phyloP scores from a whole-genome alignment of 2,113 vertebrate species.

The Aix galericulata region DNA sequence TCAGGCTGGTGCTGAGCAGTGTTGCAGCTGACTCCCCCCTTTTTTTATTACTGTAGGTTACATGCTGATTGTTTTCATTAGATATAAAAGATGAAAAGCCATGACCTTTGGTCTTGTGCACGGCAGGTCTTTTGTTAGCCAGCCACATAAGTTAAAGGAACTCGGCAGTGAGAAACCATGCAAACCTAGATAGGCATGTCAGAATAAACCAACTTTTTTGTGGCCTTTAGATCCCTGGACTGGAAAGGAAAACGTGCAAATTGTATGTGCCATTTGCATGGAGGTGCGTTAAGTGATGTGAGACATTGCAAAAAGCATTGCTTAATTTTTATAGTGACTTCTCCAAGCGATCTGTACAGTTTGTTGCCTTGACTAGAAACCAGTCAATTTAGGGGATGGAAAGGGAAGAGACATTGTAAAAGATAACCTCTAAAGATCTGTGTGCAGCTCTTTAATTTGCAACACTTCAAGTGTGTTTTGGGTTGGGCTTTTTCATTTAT shows the following conservation, averaged over 20 bases:
- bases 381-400: rapidly evolving
- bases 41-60: background rate
- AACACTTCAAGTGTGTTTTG: background rate
- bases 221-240: background rate
- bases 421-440: background rate
- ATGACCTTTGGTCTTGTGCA: background rate
- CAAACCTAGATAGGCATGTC: background rate
- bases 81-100: background rate
- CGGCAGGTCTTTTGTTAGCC: background rate
- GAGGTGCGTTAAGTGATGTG: background rate
- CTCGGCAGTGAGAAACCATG: background rate
- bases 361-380: background rate
- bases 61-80: background rate
- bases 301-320: background rate
- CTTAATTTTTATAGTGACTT: background rate
- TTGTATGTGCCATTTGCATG: background rate
- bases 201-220: background rate
- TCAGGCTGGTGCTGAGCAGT: background rate
- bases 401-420: background rate
- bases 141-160: background rate
- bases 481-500: conserved; percentile 4
- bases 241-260: background rate
- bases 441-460: background rate
- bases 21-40: background rate
- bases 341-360: background rate